A percentile compares a stretch with the other conserved stretches of the same genome.
Evolutionary conservation across 2,113 vertebrate species (phyloP).

Genomic region (Smithornis capensis): DNA sequence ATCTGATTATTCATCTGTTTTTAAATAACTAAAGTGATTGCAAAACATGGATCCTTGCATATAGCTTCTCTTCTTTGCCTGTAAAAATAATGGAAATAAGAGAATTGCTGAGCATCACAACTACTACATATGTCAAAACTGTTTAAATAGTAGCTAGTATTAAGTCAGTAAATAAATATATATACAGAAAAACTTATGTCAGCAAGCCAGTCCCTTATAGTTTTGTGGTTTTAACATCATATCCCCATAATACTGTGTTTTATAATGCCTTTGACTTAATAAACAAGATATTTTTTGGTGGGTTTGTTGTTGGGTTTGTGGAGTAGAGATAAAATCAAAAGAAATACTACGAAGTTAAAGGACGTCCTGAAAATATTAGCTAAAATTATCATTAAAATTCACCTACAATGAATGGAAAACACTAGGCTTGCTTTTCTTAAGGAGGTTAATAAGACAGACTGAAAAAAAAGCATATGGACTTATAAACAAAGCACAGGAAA

Average conservation of each 20-base stretch:
- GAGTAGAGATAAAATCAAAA: not conserved
- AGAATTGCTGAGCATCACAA: not conserved
- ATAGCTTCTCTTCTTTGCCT: not conserved
- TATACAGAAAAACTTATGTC: not conserved
- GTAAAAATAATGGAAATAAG: not conserved
- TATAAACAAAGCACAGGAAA: not conserved
- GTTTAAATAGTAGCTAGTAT: not conserved
- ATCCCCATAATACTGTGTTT: not conserved
- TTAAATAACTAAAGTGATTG: conserved; percentile 5
- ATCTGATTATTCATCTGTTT: not conserved
- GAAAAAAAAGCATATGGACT: not conserved
- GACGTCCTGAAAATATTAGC: not conserved
- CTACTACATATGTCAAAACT: not conserved
- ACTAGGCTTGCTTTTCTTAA: not conserved
- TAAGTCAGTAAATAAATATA: not conserved
- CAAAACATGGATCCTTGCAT: not conserved
- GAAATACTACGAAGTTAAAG: not conserved
- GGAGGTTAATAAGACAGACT: not conserved
- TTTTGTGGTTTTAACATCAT: not conserved
- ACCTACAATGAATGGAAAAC: not conserved
- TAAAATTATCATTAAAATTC: not conserved
- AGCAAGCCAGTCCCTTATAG: not conserved
- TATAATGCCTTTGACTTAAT: not conserved
- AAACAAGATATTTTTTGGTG: not conserved
- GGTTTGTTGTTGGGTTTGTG: not conserved